Percentiles rank a stretch among this genome's conserved stretches.
phyloP scores from a whole-genome alignment of 1,140 invertebrate species.

The Pogonomyrmex californicus region DNA sequence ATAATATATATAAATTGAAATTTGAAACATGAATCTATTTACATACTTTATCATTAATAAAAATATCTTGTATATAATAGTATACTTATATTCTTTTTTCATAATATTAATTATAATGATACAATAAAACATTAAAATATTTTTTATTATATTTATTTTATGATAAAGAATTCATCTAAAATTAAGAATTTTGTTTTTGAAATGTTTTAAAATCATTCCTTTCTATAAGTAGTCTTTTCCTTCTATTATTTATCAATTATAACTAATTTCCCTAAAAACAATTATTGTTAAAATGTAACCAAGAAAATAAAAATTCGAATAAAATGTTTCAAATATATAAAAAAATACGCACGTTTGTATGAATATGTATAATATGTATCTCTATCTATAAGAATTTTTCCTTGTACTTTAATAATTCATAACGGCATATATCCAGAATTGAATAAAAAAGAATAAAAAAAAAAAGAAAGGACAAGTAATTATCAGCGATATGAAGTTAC shows the following conservation, averaged over 20 bases:
- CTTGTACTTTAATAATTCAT: conserved; percentile 10
- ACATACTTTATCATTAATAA: not conserved
- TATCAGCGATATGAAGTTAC: conserved; percentile 12
- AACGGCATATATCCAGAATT: not conserved
- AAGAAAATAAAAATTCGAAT: not conserved
- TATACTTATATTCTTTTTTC: not conserved
- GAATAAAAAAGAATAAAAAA: not conserved
- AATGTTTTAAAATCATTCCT: too few species aligned
- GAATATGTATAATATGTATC: not conserved
- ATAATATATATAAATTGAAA: not conserved
- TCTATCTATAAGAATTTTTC: not conserved
- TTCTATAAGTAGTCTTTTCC: too few species aligned
- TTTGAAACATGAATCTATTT: not conserved
- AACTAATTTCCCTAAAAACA: not conserved
- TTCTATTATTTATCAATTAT: not conserved
- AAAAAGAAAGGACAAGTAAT: not conserved
- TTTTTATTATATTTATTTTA: not conserved
- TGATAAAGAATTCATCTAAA: not conserved
- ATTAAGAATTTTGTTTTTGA: not conserved
- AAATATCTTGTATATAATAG: not conserved
- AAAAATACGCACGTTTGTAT: not conserved
- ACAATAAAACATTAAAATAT: not conserved
- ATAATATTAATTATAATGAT: not conserved
- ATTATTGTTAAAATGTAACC: not conserved
- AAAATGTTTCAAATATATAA: not conserved